Conservation (phyloP, 2,113 vertebrate species). For the Leptobrachium leishanense region DNA sequence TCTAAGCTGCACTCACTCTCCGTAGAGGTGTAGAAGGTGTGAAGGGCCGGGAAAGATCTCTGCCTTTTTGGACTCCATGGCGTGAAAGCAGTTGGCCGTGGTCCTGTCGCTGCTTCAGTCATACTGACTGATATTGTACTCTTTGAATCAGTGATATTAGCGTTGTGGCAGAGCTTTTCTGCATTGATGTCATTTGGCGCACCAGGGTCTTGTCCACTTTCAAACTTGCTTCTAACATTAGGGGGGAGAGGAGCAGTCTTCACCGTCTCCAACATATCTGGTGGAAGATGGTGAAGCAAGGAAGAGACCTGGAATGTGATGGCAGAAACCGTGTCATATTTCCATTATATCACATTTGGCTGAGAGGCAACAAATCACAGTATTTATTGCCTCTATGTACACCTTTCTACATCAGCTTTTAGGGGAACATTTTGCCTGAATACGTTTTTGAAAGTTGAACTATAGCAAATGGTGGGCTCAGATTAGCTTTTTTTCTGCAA, state of each 20-base stretch:
- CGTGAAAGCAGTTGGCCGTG: slow-evolving; percentile 19
- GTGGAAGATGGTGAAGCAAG: slow-evolving; percentile 33
- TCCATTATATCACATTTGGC: too few species aligned
- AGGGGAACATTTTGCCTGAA: too few species aligned
- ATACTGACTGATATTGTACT: neutral
- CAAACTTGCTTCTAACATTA: neutral
- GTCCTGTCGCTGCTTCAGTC: neutral
- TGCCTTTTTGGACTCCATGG: slow-evolving; percentile 40
- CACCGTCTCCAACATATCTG: slow-evolving; percentile 38
- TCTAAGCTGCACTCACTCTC: slow-evolving; percentile 50
- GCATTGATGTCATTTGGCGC: neutral
- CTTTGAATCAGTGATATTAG: neutral
- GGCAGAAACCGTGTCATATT: neutral
- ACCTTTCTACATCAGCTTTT: too few species aligned
- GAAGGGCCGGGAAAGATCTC: neutral
- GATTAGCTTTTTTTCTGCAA: too few species aligned
- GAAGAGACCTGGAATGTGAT: neutral
- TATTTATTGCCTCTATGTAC: too few species aligned
- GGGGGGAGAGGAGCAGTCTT: neutral
- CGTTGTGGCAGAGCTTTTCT: neutral
- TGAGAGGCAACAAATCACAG: too few species aligned
- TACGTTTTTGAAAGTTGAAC: too few species aligned
- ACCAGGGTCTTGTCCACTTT: neutral
- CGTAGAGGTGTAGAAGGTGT: slow-evolving; percentile 11
- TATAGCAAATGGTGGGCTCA: too few species aligned